A percentile compares a stretch with the other conserved stretches of the same genome.
These are phyloP conservation scores for Cochlearius cochlearius DNA, from an alignment of 2,113 vertebrate species.

Conservation along the genomic window DNA sequence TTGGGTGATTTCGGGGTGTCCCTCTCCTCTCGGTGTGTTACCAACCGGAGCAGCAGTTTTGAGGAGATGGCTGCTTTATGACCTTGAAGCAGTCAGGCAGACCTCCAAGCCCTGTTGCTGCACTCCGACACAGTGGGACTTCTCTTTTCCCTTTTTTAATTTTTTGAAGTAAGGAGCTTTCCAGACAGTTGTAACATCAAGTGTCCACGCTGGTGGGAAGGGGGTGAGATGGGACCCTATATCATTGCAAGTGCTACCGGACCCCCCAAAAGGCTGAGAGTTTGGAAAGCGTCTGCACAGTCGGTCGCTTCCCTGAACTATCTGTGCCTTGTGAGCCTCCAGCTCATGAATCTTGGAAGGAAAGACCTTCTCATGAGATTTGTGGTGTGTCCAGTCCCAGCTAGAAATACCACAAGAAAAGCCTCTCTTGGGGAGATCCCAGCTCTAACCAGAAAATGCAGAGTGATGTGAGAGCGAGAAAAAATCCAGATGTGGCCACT, in stretches of 20 bases:
- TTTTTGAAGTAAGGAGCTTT: not conserved
- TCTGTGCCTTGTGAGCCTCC: not conserved
- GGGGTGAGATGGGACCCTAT: not conserved
- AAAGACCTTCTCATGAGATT: conserved; percentile 36
- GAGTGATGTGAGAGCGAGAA: conserved; percentile 36
- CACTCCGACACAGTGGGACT: not conserved
- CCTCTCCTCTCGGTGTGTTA: not conserved
- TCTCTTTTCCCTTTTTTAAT: not conserved
- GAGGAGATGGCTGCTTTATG: not conserved
- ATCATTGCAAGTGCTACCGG: not conserved
- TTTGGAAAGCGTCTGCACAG: not conserved
- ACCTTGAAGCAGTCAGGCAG: not conserved
- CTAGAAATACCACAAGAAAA: conserved; percentile 64
- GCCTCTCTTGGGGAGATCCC: conserved; percentile 34
- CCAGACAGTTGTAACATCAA: not conserved
- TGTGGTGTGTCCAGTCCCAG: not conserved
- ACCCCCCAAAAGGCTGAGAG: conserved; percentile 28
- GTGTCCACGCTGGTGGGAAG: not conserved
- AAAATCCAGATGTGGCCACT: conserved; percentile 41
- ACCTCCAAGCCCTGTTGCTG: not conserved
- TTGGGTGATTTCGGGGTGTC: not conserved
- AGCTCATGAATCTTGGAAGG: conserved; percentile 53
- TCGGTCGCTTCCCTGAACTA: not conserved
- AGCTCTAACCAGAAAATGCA: conserved; percentile 35
- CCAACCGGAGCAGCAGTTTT: not conserved